Base-by-base conservation (phyloP, 2,113 vertebrate genomes). In the Pseudorectes ferrugineus region DNA sequence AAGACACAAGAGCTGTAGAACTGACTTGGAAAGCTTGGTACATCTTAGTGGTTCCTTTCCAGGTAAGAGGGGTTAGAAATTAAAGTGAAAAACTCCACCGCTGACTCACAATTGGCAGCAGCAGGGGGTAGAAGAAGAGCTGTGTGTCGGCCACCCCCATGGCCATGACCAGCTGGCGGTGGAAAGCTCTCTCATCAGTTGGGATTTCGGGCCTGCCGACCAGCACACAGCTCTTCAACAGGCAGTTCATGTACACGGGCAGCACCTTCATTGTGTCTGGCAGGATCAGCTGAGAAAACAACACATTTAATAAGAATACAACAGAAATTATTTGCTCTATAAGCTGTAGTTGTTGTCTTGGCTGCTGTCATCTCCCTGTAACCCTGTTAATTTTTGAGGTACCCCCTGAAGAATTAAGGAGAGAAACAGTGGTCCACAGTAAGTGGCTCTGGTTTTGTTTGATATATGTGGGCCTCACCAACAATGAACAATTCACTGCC, bases 181-280 rank as follows among this genome's bases (percentile, higher is more conserved):
- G 98, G 89, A 98, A 98, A 2, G 98, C 97, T 85, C 99, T 88
- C 76, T 99, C 99, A 0, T 99, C 99, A 0, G 97, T 99, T 3
- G 98, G 87, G 42, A 99, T 98, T 80, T 99, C 99, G 0, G 98
- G 97, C 66, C 98, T 98, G 95, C 98, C 79, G 3, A 98, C 97
- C 40, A 99, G 96, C 49, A 99, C 98, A 0, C 98, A 97, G 18
- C 98, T 99, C 96, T 99, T 99, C 97, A 99, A 80, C 92, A 99
- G 96, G 57, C 98, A 98, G 92, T 99, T 99, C 97, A 99, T 98
- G 97, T 99, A 99, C 57, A 99, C 98, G 0, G 99, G 99, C 48
- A 99, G 97, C 83, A 99, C 98, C 94, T 99, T 99, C 99, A 99
- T 99, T 17, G 99, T 97, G 15, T 99, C 99, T 0, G 99, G 99